Evolutionary conservation across 2,113 vertebrate species (phyloP).

Genomic region (Pachypanchax playfairii): DNA sequence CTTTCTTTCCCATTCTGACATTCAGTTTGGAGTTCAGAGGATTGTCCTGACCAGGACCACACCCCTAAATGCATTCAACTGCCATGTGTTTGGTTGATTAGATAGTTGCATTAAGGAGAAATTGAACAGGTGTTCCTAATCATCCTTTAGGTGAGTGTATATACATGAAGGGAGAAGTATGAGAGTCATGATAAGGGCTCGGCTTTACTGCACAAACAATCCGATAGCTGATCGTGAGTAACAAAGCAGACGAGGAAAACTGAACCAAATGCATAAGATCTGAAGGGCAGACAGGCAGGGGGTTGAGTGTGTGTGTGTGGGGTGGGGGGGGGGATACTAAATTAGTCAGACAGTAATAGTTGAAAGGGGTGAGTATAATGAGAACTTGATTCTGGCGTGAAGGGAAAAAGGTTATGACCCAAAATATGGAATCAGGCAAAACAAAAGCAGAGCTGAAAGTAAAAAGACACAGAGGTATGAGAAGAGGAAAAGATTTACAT

Average conservation of each 20-base stretch:
- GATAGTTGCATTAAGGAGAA: too few species aligned
- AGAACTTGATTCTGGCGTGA: slow-evolving; percentile 38
- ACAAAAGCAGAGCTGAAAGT: slow-evolving; percentile 36
- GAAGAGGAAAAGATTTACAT: slow-evolving; percentile 38
- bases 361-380: slow-evolving; percentile 52
- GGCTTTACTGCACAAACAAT: slow-evolving; percentile 69
- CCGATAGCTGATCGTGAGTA: slow-evolving; percentile 80
- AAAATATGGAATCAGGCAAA: slow-evolving; percentile 51
- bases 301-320: slow-evolving; percentile 8
- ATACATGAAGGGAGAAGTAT: slow-evolving; percentile 19
- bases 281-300: slow-evolving; percentile 78
- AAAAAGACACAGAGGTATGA: slow-evolving; percentile 19
- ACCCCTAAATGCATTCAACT: too few species aligned
- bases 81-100: too few species aligned
- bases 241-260: slow-evolving; percentile 80
- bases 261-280: slow-evolving; percentile 86
- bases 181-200: slow-evolving; percentile 56
- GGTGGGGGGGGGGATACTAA: slow-evolving; percentile 59
- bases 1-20: too few species aligned
- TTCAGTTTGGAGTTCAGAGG: too few species aligned
- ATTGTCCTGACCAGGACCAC: too few species aligned
- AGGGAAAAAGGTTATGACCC: slow-evolving; percentile 29
- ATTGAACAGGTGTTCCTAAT: too few species aligned
- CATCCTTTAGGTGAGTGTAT: too few species aligned
- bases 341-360: slow-evolving; percentile 70